Base-by-base conservation (phyloP, 1,140 invertebrate species). In the Diachasmimorpha longicaudata region DNA sequence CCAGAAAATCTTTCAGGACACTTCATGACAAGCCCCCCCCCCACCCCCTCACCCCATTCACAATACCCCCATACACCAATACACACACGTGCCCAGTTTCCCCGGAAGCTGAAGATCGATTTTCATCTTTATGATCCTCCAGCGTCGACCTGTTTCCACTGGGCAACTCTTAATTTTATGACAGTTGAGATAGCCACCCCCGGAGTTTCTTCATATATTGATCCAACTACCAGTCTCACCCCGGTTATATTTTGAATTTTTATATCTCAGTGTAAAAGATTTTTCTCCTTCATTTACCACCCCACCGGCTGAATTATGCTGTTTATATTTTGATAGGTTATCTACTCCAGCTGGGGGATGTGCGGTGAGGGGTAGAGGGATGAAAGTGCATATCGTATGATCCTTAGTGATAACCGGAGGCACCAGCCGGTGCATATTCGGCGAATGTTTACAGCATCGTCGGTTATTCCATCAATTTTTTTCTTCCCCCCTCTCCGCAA, bases 111-210 rank as follows among this genome's bases (percentile, higher is more conserved):
- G 23, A 70, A 48, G 74, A 63, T 63, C 58, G 58, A 63, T 63
- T 23, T 23, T 25, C 58, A 70, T 48, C 68, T 75, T 75, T 70
- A 55, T 39, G 46, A 37, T 21, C 23, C 46, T 48, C 46, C 39
- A 67, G 25, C 19, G 44, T 70, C 74, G 52, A 70, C 67, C 42
- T 75, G 74, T 75, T 75, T 75, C 68, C 68, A 58, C 67, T 69
- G 46, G 46, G 48, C 52, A 46, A 75, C 66, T 75, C 36, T 67
- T 75, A 75, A 75, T 75, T 75, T 75, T 75, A 70, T 63, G 74
- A 75, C 31, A 19, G 67, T 63, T 46, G 52, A 70, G 69, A 70
- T 52, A 71, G 19, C 39, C 25, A 37, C 52, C 25, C 55, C 21
- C 31, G 14, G 9, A 8, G 44, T 13, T n/a, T 48, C 48, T 37